A percentile compares a stretch with the other conserved stretches of the same genome.
Conservation (phyloP, 2,113 vertebrate genomes). For the Otolemur garnettii region DNA sequence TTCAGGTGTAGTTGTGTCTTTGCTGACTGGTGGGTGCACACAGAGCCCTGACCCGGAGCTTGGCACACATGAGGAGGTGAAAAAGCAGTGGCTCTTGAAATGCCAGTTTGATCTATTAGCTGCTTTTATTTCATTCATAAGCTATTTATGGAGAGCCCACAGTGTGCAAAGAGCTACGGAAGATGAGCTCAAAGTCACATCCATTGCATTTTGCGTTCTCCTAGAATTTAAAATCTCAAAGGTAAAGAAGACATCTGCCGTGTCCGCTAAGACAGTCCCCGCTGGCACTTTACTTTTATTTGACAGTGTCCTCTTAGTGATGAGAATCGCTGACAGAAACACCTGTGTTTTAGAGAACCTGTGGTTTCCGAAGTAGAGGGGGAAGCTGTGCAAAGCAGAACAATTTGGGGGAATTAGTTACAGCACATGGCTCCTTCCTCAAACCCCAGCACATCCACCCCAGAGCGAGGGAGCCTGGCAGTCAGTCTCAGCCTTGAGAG, state of each 20-base stretch:
- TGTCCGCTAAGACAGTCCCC: neutral
- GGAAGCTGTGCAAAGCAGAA: slow-evolving; percentile 56
- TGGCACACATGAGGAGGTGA: neutral
- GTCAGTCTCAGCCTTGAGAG: too few relatives aligned
- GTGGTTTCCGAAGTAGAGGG: slow-evolving; percentile 39
- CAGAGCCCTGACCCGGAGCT: neutral
- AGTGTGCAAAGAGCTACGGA: neutral
- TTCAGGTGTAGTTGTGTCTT: neutral
- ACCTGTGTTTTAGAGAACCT: slow-evolving; percentile 16
- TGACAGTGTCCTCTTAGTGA: neutral
- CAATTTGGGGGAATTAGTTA: neutral
- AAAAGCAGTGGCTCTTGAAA: neutral
- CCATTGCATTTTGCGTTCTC: neutral
- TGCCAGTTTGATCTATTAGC: neutral
- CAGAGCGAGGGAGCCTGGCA: too few relatives aligned
- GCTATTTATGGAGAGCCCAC: neutral
- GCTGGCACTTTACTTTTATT: neutral
- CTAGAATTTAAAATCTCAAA: neutral
- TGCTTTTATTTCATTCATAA: slow-evolving; percentile 5
- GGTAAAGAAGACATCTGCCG: neutral
- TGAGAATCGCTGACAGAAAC: neutral
- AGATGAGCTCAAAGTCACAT: neutral
- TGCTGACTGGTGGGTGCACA: neutral
- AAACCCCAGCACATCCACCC: neutral
- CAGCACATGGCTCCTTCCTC: neutral